phyloP scores from a whole-genome alignment of 35 echinoderm and acorn worm genomes.

The Apostichopus parvimensis region DNA sequence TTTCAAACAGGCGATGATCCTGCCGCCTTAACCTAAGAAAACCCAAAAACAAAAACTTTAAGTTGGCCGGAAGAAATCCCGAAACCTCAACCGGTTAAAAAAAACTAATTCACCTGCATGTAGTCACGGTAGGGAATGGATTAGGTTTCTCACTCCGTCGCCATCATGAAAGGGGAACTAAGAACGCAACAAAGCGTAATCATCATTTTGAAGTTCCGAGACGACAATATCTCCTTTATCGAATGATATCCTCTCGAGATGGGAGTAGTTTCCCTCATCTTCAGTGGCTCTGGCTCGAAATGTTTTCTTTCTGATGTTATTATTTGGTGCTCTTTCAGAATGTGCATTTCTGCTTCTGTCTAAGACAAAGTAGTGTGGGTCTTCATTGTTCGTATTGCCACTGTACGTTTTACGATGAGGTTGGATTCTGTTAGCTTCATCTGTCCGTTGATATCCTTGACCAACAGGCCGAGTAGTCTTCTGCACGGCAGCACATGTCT shows the following conservation, averaged over 20 bases:
- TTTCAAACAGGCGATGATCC: too few relatives aligned
- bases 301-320: conserved; percentile 20
- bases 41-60: too few relatives aligned
- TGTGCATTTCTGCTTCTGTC: conserved; percentile 43
- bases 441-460: neutral
- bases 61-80: too few relatives aligned
- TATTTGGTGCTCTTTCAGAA: conserved; percentile 27
- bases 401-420: conserved; percentile 29
- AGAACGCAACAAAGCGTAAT: conserved; percentile 18
- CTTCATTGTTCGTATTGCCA: conserved; percentile 7
- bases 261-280: conserved; percentile 47
- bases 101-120: too few relatives aligned
- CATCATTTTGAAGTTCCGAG: conserved; percentile 37
- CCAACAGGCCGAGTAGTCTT: neutral
- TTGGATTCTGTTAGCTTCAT: neutral
- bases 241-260: conserved; percentile 50
- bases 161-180: neutral
- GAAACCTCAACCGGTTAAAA: too few relatives aligned
- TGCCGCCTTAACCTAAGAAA: too few relatives aligned
- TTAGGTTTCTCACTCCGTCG: too few relatives aligned
- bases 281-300: conserved; percentile 19
- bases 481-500: neutral
- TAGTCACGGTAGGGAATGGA: too few relatives aligned
- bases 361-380: conserved; percentile 41
- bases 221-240: conserved; percentile 38